Percentiles rank a stretch among this genome's conserved stretches.
phyloP scores from a whole-genome alignment of 2,113 vertebrate genomes.

The Machaerirhynchus nigripectus region DNA sequence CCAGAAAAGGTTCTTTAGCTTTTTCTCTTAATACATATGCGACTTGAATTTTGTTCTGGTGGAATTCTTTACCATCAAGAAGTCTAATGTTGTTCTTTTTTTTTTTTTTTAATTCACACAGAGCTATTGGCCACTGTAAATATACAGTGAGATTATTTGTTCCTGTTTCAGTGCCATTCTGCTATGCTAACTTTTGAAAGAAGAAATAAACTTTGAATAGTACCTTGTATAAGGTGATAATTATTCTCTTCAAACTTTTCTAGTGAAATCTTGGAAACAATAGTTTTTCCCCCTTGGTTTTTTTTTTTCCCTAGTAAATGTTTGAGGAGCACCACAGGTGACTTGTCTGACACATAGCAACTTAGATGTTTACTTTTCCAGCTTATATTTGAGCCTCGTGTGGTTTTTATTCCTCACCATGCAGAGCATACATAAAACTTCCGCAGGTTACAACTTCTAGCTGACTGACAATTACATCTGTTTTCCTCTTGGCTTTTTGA shows the following conservation, averaged over 20 bases:
- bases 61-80: neutral
- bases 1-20: neutral
- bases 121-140: neutral
- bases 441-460: neutral
- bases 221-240: neutral
- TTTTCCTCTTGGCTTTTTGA: neutral
- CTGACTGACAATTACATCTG: neutral
- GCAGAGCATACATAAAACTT: neutral
- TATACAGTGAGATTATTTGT: neutral
- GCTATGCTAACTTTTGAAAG: neutral
- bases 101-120: neutral
- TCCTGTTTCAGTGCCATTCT: neutral
- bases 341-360: neutral
- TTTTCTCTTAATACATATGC: neutral
- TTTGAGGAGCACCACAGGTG: neutral
- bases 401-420: neutral
- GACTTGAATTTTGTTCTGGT: neutral
- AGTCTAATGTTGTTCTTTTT: neutral
- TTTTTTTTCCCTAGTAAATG: neutral
- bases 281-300: neutral
- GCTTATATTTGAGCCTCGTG: neutral
- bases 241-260: neutral
- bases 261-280: neutral
- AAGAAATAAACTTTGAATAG: neutral
- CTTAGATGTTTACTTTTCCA: neutral